Conservation (phyloP, 2,797 vertebrate genomes). For the Rhyacichthys aspro region DNA sequence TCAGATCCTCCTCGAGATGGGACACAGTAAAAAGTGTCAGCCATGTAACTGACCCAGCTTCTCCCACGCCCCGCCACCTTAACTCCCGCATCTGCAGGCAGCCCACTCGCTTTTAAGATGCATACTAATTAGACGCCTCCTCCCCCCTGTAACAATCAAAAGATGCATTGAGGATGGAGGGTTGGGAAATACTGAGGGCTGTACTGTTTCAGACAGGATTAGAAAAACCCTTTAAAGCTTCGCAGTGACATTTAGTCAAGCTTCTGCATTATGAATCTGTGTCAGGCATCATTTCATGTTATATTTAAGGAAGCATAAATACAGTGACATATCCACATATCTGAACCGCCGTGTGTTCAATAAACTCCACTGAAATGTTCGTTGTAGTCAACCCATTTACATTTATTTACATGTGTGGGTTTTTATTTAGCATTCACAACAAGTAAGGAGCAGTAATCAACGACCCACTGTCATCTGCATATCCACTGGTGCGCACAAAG, state of each 20-base stretch:
- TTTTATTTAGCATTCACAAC: constrained; percentile 13
- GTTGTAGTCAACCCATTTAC: constrained; percentile 33
- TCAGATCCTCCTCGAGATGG: constrained; percentile 58
- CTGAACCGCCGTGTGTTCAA: constrained; percentile 22
- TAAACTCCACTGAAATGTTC: constrained; percentile 9
- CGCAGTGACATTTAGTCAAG: constrained; percentile 55
- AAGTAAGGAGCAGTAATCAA: constrained; percentile 26
- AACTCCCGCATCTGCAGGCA: constrained; percentile 61
- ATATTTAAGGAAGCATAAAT: constrained; percentile 25
- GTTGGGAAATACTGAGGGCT: constrained; percentile 58
- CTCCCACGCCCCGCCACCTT: constrained; percentile 58
- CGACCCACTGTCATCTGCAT: constrained; percentile 29
- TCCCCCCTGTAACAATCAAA: constrained; percentile 74
- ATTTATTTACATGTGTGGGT: constrained; percentile 45
- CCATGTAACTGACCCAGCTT: constrained; percentile 70
- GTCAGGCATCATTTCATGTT: constrained; percentile 49
- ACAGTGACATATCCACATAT: constrained; percentile 14
- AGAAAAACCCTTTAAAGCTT: constrained; percentile 53
- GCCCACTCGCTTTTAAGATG: constrained; percentile 60
- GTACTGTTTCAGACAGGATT: constrained; percentile 65
- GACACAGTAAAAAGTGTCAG: constrained; percentile 53
- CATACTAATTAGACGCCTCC: constrained; percentile 77
- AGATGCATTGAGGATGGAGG: constrained; percentile 77
- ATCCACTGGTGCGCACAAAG: constrained; percentile 16
- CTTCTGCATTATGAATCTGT: constrained; percentile 54